Conservation (phyloP, 2,888 invertebrate genomes). For the Scaptomyza caliginosa region DNA sequence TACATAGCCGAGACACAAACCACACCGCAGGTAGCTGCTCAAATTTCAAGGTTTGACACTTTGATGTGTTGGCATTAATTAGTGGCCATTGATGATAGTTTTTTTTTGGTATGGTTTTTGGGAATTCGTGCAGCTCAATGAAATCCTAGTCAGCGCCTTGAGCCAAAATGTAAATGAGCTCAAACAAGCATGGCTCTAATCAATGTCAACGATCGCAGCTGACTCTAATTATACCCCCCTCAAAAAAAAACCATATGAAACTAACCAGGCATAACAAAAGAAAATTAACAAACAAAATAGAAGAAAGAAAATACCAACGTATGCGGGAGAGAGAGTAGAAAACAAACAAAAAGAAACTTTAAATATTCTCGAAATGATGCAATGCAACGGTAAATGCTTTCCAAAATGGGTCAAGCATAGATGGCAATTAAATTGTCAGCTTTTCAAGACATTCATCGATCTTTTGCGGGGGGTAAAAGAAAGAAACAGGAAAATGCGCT, state of each 20-base stretch:
- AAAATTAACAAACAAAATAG: constrained; percentile 19
- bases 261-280: constrained; percentile 28
- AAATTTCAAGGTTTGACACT: constrained; percentile 55
- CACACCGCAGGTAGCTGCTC: constrained; percentile 29
- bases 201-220: constrained; percentile 50
- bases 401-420: constrained; percentile 61
- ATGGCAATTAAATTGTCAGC: constrained; percentile 69
- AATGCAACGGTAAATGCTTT: constrained; percentile 65
- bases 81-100: constrained; percentile 63
- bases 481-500: constrained; percentile 39
- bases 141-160: constrained; percentile 49
- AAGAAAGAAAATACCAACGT: constrained; percentile 31
- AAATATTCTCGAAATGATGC: constrained; percentile 55
- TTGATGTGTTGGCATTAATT: constrained; percentile 61
- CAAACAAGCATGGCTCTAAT: constrained; percentile 33
- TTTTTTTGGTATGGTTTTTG: no score
- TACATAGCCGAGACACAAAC: constrained; percentile 17
- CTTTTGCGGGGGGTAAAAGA: constrained; percentile 22
- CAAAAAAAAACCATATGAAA: constrained; percentile 4
- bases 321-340: constrained; percentile 47
- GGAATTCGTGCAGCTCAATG: constrained; percentile 38
- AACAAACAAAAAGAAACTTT: constrained; percentile 18
- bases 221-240: constrained; percentile 38
- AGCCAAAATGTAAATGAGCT: constrained; percentile 52
- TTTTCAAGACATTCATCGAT: constrained; percentile 60